Base-by-base conservation (phyloP, 1,140 invertebrate genomes). In the Solenopsis invicta region DNA sequence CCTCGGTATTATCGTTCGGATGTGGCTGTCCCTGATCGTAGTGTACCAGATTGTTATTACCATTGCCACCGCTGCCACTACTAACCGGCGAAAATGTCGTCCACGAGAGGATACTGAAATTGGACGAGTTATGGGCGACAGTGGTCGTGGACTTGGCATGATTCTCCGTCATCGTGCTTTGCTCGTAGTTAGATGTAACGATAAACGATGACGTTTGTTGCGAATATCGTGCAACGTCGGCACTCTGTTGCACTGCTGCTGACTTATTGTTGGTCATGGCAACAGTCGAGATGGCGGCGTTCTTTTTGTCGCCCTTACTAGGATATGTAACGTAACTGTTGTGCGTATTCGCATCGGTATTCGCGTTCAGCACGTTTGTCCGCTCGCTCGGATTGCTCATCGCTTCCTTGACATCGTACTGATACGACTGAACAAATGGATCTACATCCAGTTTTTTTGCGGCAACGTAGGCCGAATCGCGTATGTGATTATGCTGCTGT, bases 51-150 rank as follows among this genome's bases (percentile, higher is more conserved):
- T 93, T 94, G 37, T 93, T 92, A 21, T 34, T 88, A 1, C 52
- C 24, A 12, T 24, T 9, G n/a, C 75, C 34, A 10, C 56, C 45
- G 45, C 88, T 89, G 18, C 67, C 88, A 8, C 91, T 91, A 24
- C 76, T 90, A 8, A 93, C 92, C 0, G 95, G 94, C 5, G 95
- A 95, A 50, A 95, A 92, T 0, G 94, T 95, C 0, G 95, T 95
- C 95, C 95, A 96, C 1, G 95, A 96, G 10, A 95, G 75, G 48
- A 96, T 95, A 74, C 95, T 95, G 64, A 95, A 95, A 72, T 95
- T 96, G 0, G 95, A 95, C 12, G 94, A 93, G 86, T 94, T 95
- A n/a, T 95, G 93, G 50, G 94, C 95, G 45, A 94, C 92, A 1
- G 94, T 94, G 1, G 95, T 95, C 18, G 94, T 95, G 10, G 94